Base-by-base conservation (phyloP, 2,888 invertebrate genomes). In the Drosophila neutralis region DNA sequence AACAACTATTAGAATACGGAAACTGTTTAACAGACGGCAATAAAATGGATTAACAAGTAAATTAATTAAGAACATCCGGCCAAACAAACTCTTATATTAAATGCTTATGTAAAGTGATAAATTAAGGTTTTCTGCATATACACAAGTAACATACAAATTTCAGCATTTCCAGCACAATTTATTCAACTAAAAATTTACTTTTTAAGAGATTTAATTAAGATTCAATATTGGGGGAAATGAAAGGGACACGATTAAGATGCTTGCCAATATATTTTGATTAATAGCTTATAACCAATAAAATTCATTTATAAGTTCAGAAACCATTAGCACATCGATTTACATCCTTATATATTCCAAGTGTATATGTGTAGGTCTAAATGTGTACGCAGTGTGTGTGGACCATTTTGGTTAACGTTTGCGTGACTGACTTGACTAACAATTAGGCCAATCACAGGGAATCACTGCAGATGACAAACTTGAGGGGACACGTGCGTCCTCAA, bases 361-460 rank as follows among this genome's bases (percentile, higher is more conserved):
- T 52, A 67, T 51, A 31, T 29, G 11, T 53, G 38, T 45, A 40
- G 29, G 49, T 36, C 5, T 27, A 35, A 27, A 52, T 27, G 40
- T 66, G 21, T 49, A 18, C 13, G 31, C 21, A 58, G 60, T 76
- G 38, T 21, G 11, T n/a, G 35, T 53, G 21, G 10, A 40, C 31
- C 31, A 61, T 40, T 68, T 38, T 33, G 57, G 49, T 40, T 40
- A n/a, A 36, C 68, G 52, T 57, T 58, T 65, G 57, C 63, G 42
- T 61, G 36, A 53, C 63, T 80, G 83, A 79, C 73, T 73, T 76
- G 83, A 86, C 86, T 83, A 45, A 75, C 86, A 88, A 85, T 88
- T 81, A 86, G 81, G 74, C 77, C 79, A 88, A 83, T 81, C 79
- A 72, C 59, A 66, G 75, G 71, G 65, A 88, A 81, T 79, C 85